A percentile compares a stretch with the other conserved stretches of the same genome.
Evolutionary conservation across 2,888 invertebrate genomes (phyloP).

Genomic region (Loripinus fragilis): DNA sequence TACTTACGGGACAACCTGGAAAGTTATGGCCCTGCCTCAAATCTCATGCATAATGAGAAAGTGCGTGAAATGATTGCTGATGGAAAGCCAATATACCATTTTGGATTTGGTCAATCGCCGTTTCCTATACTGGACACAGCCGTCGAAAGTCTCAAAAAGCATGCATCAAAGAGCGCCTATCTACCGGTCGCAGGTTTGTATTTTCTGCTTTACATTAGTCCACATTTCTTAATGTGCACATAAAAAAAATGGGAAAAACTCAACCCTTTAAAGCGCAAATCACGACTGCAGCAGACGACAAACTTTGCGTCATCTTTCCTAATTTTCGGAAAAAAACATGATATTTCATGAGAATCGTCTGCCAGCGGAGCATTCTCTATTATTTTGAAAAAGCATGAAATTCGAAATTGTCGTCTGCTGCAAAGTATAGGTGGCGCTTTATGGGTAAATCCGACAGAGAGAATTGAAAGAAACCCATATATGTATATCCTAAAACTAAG

Average conservation of each 20-base stretch:
- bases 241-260: too few relatives aligned
- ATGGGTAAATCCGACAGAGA: background rate
- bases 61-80: constrained; percentile 70
- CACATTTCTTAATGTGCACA: too few relatives aligned
- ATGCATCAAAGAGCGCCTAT: constrained; percentile 78
- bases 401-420: too few relatives aligned
- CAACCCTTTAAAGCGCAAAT: too few relatives aligned
- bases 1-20: constrained; percentile 59
- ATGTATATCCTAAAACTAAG: too few relatives aligned
- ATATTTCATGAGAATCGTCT: too few relatives aligned
- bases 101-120: constrained; percentile 82
- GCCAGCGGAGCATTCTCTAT: too few relatives aligned
- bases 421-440: too few relatives aligned
- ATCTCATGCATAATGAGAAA: constrained; percentile 76
- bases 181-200: constrained; percentile 79
- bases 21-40: constrained; percentile 72
- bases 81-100: constrained; percentile 79
- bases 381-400: too few relatives aligned
- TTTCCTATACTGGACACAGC: constrained; percentile 81
- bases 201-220: background rate
- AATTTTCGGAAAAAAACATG: too few relatives aligned
- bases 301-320: too few relatives aligned
- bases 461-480: background rate
- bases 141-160: constrained; percentile 71
- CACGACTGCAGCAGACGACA: too few relatives aligned